Evolutionary conservation across 2,113 vertebrate genomes (phyloP).

Genomic region (Suricata suricatta): DNA sequence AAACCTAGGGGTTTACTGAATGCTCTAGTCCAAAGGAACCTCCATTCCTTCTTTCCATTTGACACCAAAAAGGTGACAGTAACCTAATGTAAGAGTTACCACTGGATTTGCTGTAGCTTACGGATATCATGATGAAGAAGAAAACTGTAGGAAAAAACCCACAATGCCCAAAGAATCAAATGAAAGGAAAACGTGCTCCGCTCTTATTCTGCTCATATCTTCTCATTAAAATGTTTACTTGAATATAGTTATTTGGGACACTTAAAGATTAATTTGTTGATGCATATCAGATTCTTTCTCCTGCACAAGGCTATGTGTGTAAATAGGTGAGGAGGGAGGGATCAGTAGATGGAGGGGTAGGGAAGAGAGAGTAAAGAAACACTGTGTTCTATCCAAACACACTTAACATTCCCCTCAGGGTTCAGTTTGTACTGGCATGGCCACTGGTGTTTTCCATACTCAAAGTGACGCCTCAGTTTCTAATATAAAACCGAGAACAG

Average conservation of each 20-base stretch:
- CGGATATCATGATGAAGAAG: background rate
- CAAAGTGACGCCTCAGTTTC: background rate
- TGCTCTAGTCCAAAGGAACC: background rate
- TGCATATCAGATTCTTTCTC: background rate
- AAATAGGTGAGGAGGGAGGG: background rate
- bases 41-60: background rate
- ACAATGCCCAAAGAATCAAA: background rate
- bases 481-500: background rate
- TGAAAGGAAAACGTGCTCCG: background rate
- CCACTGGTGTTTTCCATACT: background rate
- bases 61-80: background rate
- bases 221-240: background rate
- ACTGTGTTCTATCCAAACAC: background rate
- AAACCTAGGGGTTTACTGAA: background rate
- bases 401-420: background rate
- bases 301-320: background rate
- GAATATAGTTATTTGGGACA: background rate
- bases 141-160: background rate
- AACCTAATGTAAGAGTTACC: background rate
- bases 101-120: background rate
- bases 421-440: accelerated
- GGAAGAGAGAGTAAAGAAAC: background rate
- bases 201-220: background rate
- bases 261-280: background rate
- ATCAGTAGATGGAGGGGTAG: background rate